Conservation (phyloP, 2,113 vertebrate genomes). For the Notiomystis cincta region DNA sequence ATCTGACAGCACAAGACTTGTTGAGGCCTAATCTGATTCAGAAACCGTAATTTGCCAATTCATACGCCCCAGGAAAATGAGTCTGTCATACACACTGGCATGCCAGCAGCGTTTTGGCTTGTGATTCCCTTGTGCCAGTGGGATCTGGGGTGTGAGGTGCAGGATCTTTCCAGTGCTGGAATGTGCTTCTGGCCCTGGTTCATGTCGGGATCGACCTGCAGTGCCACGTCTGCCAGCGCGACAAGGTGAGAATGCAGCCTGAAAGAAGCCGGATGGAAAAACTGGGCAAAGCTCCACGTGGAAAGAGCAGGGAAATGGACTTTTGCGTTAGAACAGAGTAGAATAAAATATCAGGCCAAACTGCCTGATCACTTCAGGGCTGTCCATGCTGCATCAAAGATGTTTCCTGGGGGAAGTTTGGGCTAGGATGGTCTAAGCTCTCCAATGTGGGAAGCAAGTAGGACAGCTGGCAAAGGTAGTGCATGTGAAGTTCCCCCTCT, state of each 20-base stretch:
- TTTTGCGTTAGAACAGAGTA: neutral
- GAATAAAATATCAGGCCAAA: neutral
- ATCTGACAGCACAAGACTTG: neutral
- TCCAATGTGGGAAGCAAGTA: neutral
- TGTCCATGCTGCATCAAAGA: neutral
- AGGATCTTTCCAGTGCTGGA: neutral
- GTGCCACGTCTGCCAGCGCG: accelerated
- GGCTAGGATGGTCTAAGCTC: neutral
- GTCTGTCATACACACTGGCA: accelerated
- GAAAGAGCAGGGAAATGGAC: neutral
- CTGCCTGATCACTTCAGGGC: neutral
- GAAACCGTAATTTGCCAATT: neutral
- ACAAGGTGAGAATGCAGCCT: neutral
- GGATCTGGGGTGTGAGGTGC: neutral
- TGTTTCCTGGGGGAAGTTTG: neutral
- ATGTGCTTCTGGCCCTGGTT: neutral
- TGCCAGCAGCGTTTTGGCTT: neutral
- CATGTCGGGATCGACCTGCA: accelerated
- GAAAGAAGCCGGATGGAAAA: neutral
- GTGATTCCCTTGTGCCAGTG: neutral
- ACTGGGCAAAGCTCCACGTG: neutral
- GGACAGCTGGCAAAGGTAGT: neutral
- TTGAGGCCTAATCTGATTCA: neutral
- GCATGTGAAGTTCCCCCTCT: neutral
- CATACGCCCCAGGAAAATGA: neutral